Conservation (phyloP, 2,888 invertebrate genomes). For the Lepidochitona cinerea region DNA sequence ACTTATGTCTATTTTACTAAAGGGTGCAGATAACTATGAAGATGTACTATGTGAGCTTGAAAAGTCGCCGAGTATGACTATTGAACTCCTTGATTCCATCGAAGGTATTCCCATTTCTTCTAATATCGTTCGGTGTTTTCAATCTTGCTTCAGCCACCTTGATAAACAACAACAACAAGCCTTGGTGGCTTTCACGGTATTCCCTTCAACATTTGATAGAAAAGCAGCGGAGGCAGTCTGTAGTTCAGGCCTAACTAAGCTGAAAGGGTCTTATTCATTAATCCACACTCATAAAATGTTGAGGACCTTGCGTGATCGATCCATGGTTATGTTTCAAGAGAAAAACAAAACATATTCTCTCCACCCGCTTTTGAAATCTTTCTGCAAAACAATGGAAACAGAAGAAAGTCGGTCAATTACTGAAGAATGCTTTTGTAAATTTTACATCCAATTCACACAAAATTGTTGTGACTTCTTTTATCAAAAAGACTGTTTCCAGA, state of each 20-base stretch:
- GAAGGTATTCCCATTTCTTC: background rate
- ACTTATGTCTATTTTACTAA: background rate
- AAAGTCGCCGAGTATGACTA: background rate
- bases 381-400: background rate
- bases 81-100: background rate
- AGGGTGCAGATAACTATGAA: background rate
- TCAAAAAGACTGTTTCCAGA: background rate
- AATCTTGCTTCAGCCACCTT: background rate
- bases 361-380: background rate
- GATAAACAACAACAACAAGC: background rate
- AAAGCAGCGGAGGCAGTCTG: background rate
- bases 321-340: background rate
- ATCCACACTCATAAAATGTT: background rate
- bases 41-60: background rate
- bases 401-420: background rate
- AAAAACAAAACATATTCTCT: background rate
- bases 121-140: background rate
- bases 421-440: background rate
- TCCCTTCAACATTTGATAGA: background rate
- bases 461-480: background rate
- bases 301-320: background rate
- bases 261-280: background rate
- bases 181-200: background rate
- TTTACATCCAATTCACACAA: background rate
- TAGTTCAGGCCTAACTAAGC: background rate